Base-by-base conservation (phyloP, 2,797 vertebrate genomes). In the Chelidonichthys spinosus region DNA sequence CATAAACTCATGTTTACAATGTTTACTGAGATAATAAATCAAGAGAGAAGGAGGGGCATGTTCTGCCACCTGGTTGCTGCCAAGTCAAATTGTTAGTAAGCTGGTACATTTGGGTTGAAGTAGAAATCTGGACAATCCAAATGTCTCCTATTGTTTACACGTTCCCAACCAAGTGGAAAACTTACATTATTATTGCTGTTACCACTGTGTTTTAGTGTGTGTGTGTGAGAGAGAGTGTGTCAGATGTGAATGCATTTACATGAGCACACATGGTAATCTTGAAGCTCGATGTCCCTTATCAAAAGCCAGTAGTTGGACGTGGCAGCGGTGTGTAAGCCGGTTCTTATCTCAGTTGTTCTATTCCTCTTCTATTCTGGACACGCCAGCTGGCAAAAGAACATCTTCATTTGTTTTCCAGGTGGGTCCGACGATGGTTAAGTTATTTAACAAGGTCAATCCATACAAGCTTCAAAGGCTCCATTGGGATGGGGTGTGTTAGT, bases 371-470 rank as follows among this genome's bases (percentile, higher is more conserved):
- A 55, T 86, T 85, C 82, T 50, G 75, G 83, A 83, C 78, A 74
- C 77, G 14, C 72, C 79, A 71, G 81, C 77, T 81, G 71, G 83
- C 69, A 40, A 67, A 83, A 49, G 76, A 81, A 65, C 79, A 33
- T 85, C 80, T 91, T 92, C 79, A 90, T 92, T 90, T 86, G 78
- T 91, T 85, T 86, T 91, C 88, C 87, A 91, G 85, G 85, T 90
- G 84, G 72, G 73, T 85, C 72, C 61, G 49, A 73, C 79, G 52
- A 68, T 79, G 85, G 88, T 86, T 90, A 78, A 92, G 86, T 91
- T 92, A 92, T 92, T 92, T 82, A 93, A 89, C 89, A 91, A 90
- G 92, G 91, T 93, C 91, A 90, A 75, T 64, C 79, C 78, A 64
- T 64, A 69, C 73, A 55, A 78, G 89, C 90, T 89, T 92, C 90